Conservation (phyloP, 2,888 invertebrate species). For the Tenthredo distinguenda region DNA sequence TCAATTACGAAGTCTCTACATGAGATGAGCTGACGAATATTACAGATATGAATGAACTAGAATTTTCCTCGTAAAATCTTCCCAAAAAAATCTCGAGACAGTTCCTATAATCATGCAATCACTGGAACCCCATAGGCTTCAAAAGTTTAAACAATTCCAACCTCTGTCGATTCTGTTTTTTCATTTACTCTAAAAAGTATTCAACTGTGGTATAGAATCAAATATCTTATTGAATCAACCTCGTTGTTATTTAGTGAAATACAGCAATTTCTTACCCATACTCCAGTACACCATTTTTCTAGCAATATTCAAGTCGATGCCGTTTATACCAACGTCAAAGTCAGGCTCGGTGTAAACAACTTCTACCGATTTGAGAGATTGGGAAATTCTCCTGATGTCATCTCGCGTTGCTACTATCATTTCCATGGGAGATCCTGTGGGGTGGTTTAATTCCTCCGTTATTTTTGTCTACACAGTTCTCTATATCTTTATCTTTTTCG, state of each 20-base stretch:
- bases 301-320: constrained; percentile 80
- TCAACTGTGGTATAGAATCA: background rate
- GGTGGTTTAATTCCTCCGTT: background rate
- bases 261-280: constrained; percentile 66
- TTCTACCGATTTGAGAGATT: constrained; percentile 64
- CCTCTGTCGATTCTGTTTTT: background rate
- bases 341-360: constrained; percentile 65
- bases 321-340: constrained; percentile 75
- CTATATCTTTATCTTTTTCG: background rate
- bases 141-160: background rate
- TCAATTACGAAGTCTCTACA: too few relatives aligned
- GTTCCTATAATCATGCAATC: background rate
- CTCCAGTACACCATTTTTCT: constrained; percentile 79
- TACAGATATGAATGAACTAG: background rate
- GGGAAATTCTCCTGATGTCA: constrained; percentile 70
- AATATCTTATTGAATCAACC: background rate
- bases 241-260: background rate
- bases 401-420: constrained; percentile 68
- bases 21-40: too few relatives aligned
- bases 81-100: background rate
- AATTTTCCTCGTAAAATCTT: background rate
- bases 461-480: background rate
- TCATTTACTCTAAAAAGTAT: background rate
- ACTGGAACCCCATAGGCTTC: background rate
- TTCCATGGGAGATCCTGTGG: constrained; percentile 72